Evolutionary conservation across 2,888 invertebrate genomes (phyloP).

Genomic region (Mycalesis mineus): DNA sequence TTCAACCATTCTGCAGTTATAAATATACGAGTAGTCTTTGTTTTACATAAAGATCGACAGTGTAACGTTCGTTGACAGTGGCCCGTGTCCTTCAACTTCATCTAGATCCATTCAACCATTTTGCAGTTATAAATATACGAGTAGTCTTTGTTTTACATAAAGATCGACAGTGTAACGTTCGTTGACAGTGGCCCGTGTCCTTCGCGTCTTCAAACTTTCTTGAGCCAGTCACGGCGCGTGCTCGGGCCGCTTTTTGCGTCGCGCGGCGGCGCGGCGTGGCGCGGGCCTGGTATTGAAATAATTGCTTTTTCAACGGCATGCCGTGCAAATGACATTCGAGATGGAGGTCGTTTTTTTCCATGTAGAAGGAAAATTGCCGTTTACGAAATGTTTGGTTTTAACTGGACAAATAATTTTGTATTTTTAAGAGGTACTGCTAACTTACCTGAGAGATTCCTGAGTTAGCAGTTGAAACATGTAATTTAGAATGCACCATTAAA

Average conservation of each 20-base stretch:
- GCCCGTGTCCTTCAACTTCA: too few species aligned
- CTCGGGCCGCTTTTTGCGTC: constrained; percentile 62
- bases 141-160: too few species aligned
- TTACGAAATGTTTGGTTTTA: constrained; percentile 66
- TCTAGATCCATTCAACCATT: too few species aligned
- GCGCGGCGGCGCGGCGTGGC: constrained; percentile 36
- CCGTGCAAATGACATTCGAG: constrained; percentile 78
- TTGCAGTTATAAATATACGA: too few species aligned
- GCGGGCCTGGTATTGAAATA: constrained; percentile 74
- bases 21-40: too few species aligned
- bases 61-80: too few species aligned
- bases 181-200: constrained; percentile 40
- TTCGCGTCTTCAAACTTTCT: constrained; percentile 63
- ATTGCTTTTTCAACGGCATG: constrained; percentile 77
- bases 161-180: constrained; percentile 15
- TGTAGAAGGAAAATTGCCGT: constrained; percentile 67
- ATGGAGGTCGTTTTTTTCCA: constrained; percentile 76
- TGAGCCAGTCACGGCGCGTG: constrained; percentile 67
- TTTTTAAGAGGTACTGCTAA: neutral
- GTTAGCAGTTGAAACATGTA: too few species aligned
- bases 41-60: too few species aligned
- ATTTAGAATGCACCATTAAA: too few species aligned
- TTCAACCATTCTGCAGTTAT: too few species aligned
- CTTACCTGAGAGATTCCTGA: too few species aligned
- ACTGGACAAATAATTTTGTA: constrained; percentile 32